Conservation (phyloP, 1,140 invertebrate species). For the Magallana gigas region DNA sequence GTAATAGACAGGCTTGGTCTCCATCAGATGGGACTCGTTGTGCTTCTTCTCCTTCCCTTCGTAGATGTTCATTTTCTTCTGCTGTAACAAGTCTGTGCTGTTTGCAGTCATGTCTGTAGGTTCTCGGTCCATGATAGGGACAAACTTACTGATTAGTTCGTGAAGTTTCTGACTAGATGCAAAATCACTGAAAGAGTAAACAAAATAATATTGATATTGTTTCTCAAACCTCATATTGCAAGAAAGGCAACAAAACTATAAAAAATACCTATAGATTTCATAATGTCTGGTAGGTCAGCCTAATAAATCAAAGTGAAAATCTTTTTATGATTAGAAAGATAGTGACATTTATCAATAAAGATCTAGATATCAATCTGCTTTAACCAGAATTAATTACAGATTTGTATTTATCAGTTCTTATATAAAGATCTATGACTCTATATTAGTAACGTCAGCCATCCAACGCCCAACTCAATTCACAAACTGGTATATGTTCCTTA, state of each 20-base stretch:
- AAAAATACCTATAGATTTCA: too few relatives aligned
- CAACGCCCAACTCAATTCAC: too few relatives aligned
- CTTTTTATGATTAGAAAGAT: too few relatives aligned
- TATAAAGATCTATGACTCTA: too few relatives aligned
- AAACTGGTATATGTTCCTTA: conserved; percentile 41
- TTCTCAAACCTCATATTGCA: background rate
- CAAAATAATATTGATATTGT: background rate
- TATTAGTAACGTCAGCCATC: too few relatives aligned
- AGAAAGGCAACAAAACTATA: background rate
- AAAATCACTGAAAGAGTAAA: conserved; percentile 62
- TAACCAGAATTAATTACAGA: too few relatives aligned
- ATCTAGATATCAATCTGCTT: too few relatives aligned
- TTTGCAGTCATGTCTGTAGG: conserved; percentile 57
- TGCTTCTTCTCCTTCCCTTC: conserved; percentile 62
- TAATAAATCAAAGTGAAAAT: too few relatives aligned
- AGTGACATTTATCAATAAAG: too few relatives aligned
- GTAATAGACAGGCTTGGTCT: conserved; percentile 69
- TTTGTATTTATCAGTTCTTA: too few relatives aligned
- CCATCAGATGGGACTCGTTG: conserved; percentile 59
- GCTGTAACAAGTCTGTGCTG: conserved; percentile 64
- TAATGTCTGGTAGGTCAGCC: too few relatives aligned
- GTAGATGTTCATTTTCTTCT: conserved; percentile 68
- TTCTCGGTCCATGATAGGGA: conserved; percentile 56
- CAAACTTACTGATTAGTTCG: conserved; percentile 64
- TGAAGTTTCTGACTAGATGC: conserved; percentile 67